Evolutionary conservation across 2,113 vertebrate species (phyloP), one percentile per base, ranked within the genome.

Genomic region (Ramphastos sulfuratus): DNA sequence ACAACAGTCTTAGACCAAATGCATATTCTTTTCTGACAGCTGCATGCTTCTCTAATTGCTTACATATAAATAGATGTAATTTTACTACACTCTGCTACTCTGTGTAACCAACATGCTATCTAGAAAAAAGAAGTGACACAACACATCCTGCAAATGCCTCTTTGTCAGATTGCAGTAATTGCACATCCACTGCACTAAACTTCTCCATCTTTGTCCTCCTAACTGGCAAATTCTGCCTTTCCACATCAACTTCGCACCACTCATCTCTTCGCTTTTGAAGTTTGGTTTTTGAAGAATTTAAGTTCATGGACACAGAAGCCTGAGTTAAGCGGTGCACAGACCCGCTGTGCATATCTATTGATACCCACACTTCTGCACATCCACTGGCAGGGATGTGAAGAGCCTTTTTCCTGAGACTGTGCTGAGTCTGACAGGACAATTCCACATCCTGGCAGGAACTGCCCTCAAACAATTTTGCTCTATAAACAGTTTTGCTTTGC

Each of bases 61-160:
- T 78, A 66, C 14, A 9, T 74, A 95, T 67, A 93, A 96, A 96
- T 73, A 94, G 85, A 94, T 89, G 54, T 23, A 77, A 94, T 87
- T 95, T 93, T 61, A 80, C 79, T 85, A 89, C 14, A 79, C 61
- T 82, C 25, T 66, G 82, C 82, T 95, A 85, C n/a, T 0, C 3
- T 0, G 1, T 1, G 3, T 80, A 93, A 91, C 86, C 64, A 89
- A 86, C 92, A 64, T 48, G 65, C n/a, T 85, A 55, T 78, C 71
- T 56, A 75, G 87, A 94, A 88, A 95, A 97, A 96, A 85, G 85
- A 94, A 82, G 58, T 86, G 86, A 91, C 82, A 93, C 48, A 95
- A 82, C 44, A 88, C 52, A 81, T 84, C 93, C 71, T 90, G 67
- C 30, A 67, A 94, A 67, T 75, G 92, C 75, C 66, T 86, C 64